phyloP scores from a whole-genome alignment of 2,113 vertebrate species.

The Mirza zaza region DNA sequence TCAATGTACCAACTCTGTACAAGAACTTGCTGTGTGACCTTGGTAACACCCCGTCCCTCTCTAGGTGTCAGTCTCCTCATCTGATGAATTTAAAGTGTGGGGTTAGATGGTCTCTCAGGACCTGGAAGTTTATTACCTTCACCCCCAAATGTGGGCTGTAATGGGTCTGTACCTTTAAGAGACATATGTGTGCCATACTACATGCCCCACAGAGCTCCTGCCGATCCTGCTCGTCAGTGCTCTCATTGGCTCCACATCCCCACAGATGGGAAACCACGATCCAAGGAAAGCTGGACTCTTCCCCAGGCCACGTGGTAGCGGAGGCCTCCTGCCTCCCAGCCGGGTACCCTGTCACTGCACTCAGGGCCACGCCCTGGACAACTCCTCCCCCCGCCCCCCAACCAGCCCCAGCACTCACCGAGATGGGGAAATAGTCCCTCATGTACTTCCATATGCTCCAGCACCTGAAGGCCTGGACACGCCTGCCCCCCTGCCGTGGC shows the following conservation, averaged over 20 bases:
- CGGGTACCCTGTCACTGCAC: background rate
- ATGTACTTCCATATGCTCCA: slow-evolving; percentile 88
- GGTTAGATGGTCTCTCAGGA: background rate
- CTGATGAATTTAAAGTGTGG: background rate
- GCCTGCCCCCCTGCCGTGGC: slow-evolving; percentile 87
- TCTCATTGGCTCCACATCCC: rapidly evolving
- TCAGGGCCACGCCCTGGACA: background rate
- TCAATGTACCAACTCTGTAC: background rate
- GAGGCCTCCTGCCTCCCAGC: background rate
- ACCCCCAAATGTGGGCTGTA: background rate
- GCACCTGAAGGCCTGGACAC: slow-evolving; percentile 54
- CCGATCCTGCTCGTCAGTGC: background rate
- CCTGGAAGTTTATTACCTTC: background rate
- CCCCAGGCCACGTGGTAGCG: background rate
- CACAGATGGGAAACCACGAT: background rate
- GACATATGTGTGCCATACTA: background rate
- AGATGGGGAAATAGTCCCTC: slow-evolving; percentile 93
- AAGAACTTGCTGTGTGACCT: background rate
- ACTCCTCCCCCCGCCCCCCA: too few species aligned
- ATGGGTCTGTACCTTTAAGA: background rate
- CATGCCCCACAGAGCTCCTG: background rate
- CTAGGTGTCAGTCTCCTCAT: background rate
- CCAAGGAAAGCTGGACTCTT: background rate
- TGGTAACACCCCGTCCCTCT: background rate
- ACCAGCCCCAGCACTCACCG: slow-evolving; percentile 83